These are phyloP conservation scores for Heterotilapia buettikoferi DNA, from an alignment of 2,113 vertebrate genomes.

Conservation along the genomic window DNA sequence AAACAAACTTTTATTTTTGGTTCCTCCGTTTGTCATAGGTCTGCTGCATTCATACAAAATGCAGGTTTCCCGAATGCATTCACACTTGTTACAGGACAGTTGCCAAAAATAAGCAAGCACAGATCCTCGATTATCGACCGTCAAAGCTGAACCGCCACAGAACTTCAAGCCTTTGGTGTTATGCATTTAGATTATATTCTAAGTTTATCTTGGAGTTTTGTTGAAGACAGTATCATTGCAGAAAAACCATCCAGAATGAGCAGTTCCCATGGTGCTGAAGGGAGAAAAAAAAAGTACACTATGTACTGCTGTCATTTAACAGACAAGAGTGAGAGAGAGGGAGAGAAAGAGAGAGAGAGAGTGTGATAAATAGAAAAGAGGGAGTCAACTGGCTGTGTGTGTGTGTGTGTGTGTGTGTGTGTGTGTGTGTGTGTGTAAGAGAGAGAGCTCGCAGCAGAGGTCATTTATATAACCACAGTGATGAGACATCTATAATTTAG, in stretches of 20 bases:
- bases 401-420: background rate
- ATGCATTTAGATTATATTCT: background rate
- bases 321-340: background rate
- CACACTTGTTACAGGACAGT: background rate
- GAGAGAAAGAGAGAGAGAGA: background rate
- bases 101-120: background rate
- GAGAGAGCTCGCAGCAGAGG: background rate
- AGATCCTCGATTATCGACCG: background rate
- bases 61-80: background rate
- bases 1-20: background rate
- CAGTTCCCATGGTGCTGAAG: background rate
- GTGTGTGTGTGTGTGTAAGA: background rate
- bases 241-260: background rate
- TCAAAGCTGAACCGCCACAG: background rate
- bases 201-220: background rate
- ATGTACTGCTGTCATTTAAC: background rate
- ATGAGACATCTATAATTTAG: slow-evolving; percentile 52
- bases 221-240: background rate
- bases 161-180: background rate
- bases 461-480: slow-evolving; percentile 53
- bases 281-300: background rate
- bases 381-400: background rate
- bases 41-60: background rate
- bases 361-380: background rate
- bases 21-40: background rate